Conservation (phyloP, 2,888 invertebrate species). For the Xylophagus ater region DNA sequence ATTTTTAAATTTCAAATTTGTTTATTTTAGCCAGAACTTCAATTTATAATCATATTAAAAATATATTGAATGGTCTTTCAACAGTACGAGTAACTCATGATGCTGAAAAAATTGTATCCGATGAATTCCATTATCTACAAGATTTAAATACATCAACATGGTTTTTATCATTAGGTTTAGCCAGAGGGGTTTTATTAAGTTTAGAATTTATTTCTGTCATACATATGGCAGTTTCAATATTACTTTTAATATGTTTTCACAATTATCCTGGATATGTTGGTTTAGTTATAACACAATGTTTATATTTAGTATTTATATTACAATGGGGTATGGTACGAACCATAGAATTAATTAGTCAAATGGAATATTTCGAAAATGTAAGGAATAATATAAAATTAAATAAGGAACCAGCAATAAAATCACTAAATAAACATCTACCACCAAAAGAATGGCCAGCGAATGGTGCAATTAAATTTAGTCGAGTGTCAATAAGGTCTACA, state of each 20-base stretch:
- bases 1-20: conserved; percentile 24
- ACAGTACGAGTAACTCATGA: conserved; percentile 58
- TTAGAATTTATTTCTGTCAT: conserved; percentile 57
- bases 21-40: conserved; percentile 51
- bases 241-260: no score
- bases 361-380: conserved; percentile 67
- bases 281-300: conserved; percentile 53
- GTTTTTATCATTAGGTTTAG: conserved; percentile 56
- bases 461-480: conserved; percentile 50
- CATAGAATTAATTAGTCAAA: conserved; percentile 61
- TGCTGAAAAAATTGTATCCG: conserved; percentile 47
- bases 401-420: conserved; percentile 43
- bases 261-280: conserved; percentile 48
- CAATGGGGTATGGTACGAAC: conserved; percentile 71
- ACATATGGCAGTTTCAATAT: conserved; percentile 50
- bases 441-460: conserved; percentile 50
- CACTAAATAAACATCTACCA: conserved; percentile 23
- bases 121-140: conserved; percentile 47
- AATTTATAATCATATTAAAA: conserved; percentile 58
- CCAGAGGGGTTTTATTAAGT: conserved; percentile 62
- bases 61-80: conserved; percentile 60
- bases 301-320: conserved; percentile 52
- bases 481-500: conserved; percentile 43
- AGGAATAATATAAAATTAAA: conserved; percentile 60
- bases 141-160: conserved; percentile 58